Conservation (phyloP, 1,140 invertebrate species). For the Eupristina koningsbergeri region DNA sequence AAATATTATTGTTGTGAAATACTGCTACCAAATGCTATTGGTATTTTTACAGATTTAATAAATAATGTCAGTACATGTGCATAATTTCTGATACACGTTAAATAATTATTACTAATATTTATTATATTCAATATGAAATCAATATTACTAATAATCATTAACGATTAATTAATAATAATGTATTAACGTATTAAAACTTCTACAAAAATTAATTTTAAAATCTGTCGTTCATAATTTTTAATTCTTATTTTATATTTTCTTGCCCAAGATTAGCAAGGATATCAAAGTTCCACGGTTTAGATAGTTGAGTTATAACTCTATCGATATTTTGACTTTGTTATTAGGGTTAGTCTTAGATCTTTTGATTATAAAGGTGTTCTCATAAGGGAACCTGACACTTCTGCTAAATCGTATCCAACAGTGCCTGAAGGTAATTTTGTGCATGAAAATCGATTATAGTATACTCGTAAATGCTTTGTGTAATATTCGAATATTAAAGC, state of each 20-base stretch:
- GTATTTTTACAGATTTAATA: no score
- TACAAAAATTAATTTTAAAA: no score
- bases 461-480: neutral
- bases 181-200: no score
- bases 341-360: constrained; percentile 37
- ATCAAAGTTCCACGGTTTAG: constrained; percentile 14
- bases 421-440: neutral
- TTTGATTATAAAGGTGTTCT: constrained; percentile 33
- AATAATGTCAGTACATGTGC: no score
- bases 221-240: no score
- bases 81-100: no score
- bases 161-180: no score
- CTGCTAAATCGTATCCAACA: constrained; percentile 30
- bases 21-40: no score
- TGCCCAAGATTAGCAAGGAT: neutral
- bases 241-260: neutral
- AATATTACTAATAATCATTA: no score
- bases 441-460: constrained; percentile 33
- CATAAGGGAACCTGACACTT: neutral
- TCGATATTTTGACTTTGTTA: constrained; percentile 42
- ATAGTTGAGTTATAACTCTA: constrained; percentile 42
- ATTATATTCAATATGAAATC: no score
- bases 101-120: no score
- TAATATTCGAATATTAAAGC: neutral
- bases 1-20: no score